These are phyloP conservation scores for Sparus aurata DNA, from an alignment of 2,797 vertebrate species.

Conservation along the genomic window DNA sequence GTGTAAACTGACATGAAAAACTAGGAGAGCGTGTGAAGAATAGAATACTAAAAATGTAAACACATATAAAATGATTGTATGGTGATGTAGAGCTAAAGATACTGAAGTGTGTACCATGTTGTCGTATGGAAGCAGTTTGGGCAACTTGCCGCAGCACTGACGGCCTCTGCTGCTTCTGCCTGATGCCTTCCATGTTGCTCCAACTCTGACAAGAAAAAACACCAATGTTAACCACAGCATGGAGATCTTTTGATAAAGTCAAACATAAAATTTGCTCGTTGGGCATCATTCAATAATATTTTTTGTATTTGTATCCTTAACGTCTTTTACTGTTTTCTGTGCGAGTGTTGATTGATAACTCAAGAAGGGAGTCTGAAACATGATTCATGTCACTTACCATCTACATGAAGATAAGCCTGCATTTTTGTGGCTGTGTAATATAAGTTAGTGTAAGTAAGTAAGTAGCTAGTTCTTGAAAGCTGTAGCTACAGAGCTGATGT, in stretches of 20 bases:
- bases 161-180: slow-evolving; percentile 68
- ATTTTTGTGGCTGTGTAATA: too few species aligned
- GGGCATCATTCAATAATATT: too few species aligned
- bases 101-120: slow-evolving; percentile 30
- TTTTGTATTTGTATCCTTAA: neutral
- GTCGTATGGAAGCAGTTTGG: slow-evolving; percentile 38
- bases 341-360: too few species aligned
- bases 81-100: neutral
- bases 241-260: neutral
- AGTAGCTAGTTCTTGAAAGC: too few species aligned
- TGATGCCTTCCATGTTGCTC: slow-evolving; percentile 23
- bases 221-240: neutral
- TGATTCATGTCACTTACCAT: too few species aligned
- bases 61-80: neutral
- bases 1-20: too few species aligned
- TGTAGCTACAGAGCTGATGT: too few species aligned
- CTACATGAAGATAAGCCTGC: too few species aligned
- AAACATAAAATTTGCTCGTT: neutral
- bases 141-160: slow-evolving; percentile 67
- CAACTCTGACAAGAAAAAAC: slow-evolving; percentile 21
- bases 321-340: too few species aligned
- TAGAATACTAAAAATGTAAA: neutral
- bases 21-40: too few species aligned
- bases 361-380: too few species aligned
- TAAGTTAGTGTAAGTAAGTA: too few species aligned